phyloP scores from a whole-genome alignment of 92 coral and sea anemone species.

The Hydrozoanthus gracilis region DNA sequence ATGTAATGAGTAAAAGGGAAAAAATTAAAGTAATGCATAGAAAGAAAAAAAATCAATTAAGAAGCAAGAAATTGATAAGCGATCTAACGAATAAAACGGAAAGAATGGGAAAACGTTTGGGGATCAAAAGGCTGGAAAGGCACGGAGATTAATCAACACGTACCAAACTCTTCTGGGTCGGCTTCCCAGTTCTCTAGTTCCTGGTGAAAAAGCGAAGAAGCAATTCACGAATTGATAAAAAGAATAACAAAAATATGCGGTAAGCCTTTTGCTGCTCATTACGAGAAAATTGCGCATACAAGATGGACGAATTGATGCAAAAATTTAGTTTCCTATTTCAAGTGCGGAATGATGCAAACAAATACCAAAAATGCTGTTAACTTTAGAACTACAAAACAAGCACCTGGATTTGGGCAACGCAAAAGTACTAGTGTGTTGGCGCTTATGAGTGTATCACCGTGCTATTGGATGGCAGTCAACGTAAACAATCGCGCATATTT shows the following conservation, averaged over 20 bases:
- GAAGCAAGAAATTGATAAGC: neutral
- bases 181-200: slow-evolving; percentile 91
- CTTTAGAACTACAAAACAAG: no score
- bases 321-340: no score
- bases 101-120: neutral
- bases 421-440: no score
- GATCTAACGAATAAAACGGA: neutral
- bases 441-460: no score
- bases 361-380: no score
- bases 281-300: no score
- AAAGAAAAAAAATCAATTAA: neutral
- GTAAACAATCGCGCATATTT: no score
- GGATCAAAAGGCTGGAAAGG: neutral
- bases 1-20: neutral
- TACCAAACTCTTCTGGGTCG: slow-evolving; percentile 95
- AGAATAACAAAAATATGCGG: neutral
- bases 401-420: no score
- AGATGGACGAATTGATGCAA: no score
- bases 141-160: neutral
- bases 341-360: no score
- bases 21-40: neutral
- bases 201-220: slow-evolving; percentile 46
- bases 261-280: no score
- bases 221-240: neutral
- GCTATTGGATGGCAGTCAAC: no score